Evolutionary conservation across 2,797 vertebrate species (phyloP), one percentile per base, ranked within the genome.

Genomic region (Thripadectes ignobilis): DNA sequence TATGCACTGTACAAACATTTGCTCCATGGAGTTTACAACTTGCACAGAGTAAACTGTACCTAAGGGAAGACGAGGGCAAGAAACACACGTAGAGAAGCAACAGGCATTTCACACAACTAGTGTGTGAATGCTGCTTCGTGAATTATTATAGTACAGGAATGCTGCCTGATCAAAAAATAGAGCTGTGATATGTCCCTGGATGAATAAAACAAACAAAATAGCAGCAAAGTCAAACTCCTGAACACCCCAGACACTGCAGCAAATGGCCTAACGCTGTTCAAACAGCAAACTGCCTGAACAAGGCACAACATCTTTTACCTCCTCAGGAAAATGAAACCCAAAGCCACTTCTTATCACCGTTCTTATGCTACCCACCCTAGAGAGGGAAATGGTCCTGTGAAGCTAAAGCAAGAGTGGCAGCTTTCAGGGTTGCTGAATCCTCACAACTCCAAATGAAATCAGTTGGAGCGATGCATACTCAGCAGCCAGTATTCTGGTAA

Each of bases 141-240:
- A 76, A 80, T 85, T 89, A 84, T n/a, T 72, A 36, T 7, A 91
- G 69, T 30, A 77, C 36, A 83, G 57, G 52, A 96, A 89, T 32
- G 45, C 63, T 51, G 46, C 30, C 57, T 76, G 59, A 77, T 80
- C 26, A 61, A 92, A 94, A 89, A 81, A 59, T 7, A 75, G 21
- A 93, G 51, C 74, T 78, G 69, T 43, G 78, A 39, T 89, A 65
- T 3, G 29, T 59, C 22, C n/a, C 49, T 26, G 41, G 23, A 10
- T 86, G 77, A 94, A 81, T 55, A 89, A 89, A 91, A 62, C 30
- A 59, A 92, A 85, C 26, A 55, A 54, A 88, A 77, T 1, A 78
- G 66, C 15, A 71, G 46, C 43, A 36, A 30, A 68, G 41, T 52
- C 52, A 63, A 80, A 58, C 48, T 62, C 39, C 46, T 46, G 7